Percentiles rank a stretch among this genome's conserved stretches.
Conservation (phyloP, 2,113 vertebrate genomes). For the Lycaon pictus region DNA sequence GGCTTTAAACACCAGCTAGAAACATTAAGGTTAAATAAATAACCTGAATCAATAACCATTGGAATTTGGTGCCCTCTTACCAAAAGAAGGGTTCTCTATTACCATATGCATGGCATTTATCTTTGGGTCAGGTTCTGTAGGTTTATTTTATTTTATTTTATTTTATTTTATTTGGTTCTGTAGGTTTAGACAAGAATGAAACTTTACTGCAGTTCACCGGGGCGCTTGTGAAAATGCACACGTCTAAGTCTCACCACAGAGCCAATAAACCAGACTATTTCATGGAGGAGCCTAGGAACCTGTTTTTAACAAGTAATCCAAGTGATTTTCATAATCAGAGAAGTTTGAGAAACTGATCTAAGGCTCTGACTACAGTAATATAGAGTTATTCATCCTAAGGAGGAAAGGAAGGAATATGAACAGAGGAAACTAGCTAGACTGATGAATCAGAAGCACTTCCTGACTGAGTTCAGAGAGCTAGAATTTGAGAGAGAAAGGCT, state of each 20-base stretch:
- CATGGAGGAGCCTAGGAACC: background rate
- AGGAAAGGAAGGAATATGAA: conserved; percentile 34
- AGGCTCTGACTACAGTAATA: conserved; percentile 11
- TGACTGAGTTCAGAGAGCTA: background rate
- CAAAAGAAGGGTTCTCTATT: conserved; percentile 17
- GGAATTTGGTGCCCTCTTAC: background rate
- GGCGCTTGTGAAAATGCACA: background rate
- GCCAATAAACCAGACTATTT: background rate
- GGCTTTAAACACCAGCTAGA: background rate
- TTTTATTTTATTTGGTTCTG: background rate
- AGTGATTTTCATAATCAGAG: conserved; percentile 46
- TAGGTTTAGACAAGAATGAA: background rate
- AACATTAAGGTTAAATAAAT: background rate
- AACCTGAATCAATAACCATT: background rate
- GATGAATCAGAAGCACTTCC: background rate
- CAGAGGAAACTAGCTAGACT: background rate
- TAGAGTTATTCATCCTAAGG: background rate
- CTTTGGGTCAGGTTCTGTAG: conserved; percentile 13
- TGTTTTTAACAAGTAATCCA: conserved; percentile 13
- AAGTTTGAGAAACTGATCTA: background rate
- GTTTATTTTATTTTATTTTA: background rate
- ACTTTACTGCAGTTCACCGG: background rate
- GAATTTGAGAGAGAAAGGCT: background rate
- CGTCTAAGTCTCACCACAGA: background rate
- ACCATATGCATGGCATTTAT: background rate